Evolutionary conservation across 2,113 vertebrate genomes (phyloP).

Genomic region (Catharus bicknelli): DNA sequence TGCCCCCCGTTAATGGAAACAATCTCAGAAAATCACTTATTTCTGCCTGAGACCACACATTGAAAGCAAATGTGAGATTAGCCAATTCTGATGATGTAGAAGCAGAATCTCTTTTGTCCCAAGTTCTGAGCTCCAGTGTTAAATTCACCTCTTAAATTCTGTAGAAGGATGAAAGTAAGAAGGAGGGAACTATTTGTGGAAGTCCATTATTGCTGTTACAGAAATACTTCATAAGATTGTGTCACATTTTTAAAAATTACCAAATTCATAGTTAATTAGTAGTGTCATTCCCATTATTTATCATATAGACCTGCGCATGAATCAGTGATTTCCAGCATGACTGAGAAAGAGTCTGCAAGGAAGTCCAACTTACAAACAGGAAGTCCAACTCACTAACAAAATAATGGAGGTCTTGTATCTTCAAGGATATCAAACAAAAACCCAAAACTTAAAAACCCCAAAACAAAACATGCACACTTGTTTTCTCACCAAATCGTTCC

Average conservation of each 20-base stretch:
- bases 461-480: background rate
- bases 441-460: background rate
- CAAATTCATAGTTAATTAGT: background rate
- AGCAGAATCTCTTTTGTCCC: background rate
- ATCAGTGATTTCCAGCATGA: background rate
- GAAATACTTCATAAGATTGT: background rate
- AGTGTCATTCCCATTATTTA: background rate
- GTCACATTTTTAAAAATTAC: background rate
- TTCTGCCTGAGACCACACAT: background rate
- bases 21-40: background rate
- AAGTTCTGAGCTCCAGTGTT: background rate
- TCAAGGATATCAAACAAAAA: background rate
- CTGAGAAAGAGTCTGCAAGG: background rate
- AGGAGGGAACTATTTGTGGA: background rate
- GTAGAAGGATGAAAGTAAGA: background rate
- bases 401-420: background rate
- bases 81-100: background rate
- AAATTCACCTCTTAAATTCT: background rate
- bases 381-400: background rate
- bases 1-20: background rate
- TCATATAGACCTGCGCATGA: background rate
- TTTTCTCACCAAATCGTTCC: conserved; percentile 9
- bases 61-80: background rate
- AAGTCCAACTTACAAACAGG: background rate
- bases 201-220: background rate